Conservation (phyloP, 1,140 invertebrate genomes). For the Megalopta genalis region DNA sequence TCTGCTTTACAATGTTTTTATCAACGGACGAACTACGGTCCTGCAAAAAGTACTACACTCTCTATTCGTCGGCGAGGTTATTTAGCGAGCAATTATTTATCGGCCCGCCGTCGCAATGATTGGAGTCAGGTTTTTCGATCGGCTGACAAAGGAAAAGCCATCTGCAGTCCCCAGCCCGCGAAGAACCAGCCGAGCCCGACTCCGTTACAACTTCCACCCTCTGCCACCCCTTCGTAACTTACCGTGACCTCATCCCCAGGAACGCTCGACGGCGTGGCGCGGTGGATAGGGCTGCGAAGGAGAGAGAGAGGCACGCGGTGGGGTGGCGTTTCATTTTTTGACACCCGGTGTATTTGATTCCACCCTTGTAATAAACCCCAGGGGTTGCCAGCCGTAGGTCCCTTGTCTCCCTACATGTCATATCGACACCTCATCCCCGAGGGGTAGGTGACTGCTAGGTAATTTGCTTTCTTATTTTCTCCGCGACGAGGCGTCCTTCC, state of each 20-base stretch:
- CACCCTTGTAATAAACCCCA: slow-evolving; percentile 81
- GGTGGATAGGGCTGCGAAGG: slow-evolving; percentile 42
- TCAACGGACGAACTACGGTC: too few species aligned
- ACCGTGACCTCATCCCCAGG: slow-evolving; percentile 58
- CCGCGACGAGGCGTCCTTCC: slow-evolving; percentile 58
- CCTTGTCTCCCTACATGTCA: slow-evolving; percentile 77
- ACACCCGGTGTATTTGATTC: slow-evolving; percentile 81
- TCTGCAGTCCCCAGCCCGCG: slow-evolving; percentile 38
- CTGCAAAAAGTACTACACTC: too few species aligned
- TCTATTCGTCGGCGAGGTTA: background rate
- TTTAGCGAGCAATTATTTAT: background rate
- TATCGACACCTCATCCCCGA: slow-evolving; percentile 78
- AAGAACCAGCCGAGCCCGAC: slow-evolving; percentile 34
- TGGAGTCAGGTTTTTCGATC: too few species aligned
- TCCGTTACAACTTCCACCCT: slow-evolving; percentile 52
- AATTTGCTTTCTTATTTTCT: slow-evolving; percentile 81
- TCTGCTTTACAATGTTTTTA: too few species aligned
- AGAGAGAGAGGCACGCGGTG: slow-evolving; percentile 44
- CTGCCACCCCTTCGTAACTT: slow-evolving; percentile 52
- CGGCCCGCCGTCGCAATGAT: too few species aligned
- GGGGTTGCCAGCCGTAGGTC: slow-evolving; percentile 68
- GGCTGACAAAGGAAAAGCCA: slow-evolving; percentile 27
- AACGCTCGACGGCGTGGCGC: background rate
- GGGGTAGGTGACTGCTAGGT: slow-evolving; percentile 77
- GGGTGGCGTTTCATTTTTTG: slow-evolving; percentile 80